Percentiles rank a stretch among this genome's conserved stretches.
Conservation (phyloP, 37 sponge, comb jelly and placozoan species). For the Ephydatia muelleri region DNA sequence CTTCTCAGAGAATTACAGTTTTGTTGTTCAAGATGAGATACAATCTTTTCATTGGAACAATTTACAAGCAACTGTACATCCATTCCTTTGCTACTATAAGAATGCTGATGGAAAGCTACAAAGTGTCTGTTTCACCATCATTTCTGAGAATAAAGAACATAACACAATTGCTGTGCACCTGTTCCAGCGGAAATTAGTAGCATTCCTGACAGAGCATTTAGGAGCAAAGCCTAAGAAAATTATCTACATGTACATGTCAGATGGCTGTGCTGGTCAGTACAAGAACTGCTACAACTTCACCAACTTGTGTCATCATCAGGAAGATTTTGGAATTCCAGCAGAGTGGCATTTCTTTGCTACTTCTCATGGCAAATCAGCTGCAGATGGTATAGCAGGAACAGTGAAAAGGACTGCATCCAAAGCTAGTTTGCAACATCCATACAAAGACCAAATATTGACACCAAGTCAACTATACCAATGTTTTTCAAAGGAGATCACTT, state of each 20-base stretch:
- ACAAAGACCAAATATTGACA: conserved; percentile 57
- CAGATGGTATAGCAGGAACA: conserved; percentile 67
- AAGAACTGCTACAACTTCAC: conserved; percentile 31
- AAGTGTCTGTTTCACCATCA: conserved; percentile 35
- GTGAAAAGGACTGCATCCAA: conserved; percentile 58
- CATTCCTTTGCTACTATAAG: conserved; percentile 37
- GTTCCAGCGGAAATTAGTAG: conserved; percentile 29
- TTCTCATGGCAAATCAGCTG: conserved; percentile 61
- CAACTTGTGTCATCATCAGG: too few species aligned
- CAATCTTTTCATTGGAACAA: conserved; percentile 73
- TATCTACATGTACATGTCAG: conserved; percentile 48
- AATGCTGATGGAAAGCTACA: conserved; percentile 20
- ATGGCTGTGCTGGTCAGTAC: conserved; percentile 59
- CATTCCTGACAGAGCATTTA: conserved; percentile 26
- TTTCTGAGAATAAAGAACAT: conserved; percentile 46
- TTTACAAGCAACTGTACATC: conserved; percentile 64
- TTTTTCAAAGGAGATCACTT: conserved; percentile 31
- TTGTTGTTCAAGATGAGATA: conserved; percentile 55
- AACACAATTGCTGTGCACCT: conserved; percentile 55
- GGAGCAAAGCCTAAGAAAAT: conserved; percentile 18
- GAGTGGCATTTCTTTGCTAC: conserved; percentile 68
- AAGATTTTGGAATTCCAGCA: conserved; percentile 59
- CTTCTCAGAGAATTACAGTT: conserved; percentile 60
- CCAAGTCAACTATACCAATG: conserved; percentile 48
- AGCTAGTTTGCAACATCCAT: conserved; percentile 45